Base-by-base conservation (phyloP, 1,140 invertebrate species). In the Drosophila funebris region DNA sequence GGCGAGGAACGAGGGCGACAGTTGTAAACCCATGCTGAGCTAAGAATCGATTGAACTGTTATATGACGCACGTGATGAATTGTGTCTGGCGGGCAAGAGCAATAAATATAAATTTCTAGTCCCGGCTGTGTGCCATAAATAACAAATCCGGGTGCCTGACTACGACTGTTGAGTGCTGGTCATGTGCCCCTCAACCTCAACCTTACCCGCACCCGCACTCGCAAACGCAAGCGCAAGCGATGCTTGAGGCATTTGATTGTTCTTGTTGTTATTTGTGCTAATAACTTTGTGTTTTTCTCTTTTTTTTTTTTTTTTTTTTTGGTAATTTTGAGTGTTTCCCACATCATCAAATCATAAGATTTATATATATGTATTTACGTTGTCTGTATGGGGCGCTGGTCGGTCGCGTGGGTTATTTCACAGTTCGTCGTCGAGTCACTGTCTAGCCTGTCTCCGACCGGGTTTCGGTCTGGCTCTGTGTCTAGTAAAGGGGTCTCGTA, bases 61-160 rank as follows among this genome's bases (percentile, higher is more conserved):
- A 82, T 82, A 88, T 88, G 82, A 85, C 82, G 82, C 82, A 85
- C 78, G 78, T 85, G 83, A 87, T 87, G 75, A 75, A 87, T 81
- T 75, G 77, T 67, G 75, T 69, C 64, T 79, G 74, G 52, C 58
- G 31, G 70, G 46, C 54, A 69, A 50, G 69, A 74, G 67, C 70
- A 74, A 82, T 82, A 82, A 81, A 78, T 64, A 83, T 39, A 41
- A 20, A 53, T 33, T 52, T 66, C 31, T 39, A 41, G 27, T 33
- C 33, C 36, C 44, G 29, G 27, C 14, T 39, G 29, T 56, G 41
- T 68, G 79, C 79, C 79, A 82, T 83, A 83, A 83, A 83, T 84
- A 83, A 78, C 78, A 72, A 83, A 83, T 83, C 79, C 79, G 79
- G 79, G 79, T 83, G 80, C 76, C 61, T 57, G 63, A 39, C 71